Conservation (phyloP, 2,113 vertebrate genomes). For the Dromaius novaehollandiae region DNA sequence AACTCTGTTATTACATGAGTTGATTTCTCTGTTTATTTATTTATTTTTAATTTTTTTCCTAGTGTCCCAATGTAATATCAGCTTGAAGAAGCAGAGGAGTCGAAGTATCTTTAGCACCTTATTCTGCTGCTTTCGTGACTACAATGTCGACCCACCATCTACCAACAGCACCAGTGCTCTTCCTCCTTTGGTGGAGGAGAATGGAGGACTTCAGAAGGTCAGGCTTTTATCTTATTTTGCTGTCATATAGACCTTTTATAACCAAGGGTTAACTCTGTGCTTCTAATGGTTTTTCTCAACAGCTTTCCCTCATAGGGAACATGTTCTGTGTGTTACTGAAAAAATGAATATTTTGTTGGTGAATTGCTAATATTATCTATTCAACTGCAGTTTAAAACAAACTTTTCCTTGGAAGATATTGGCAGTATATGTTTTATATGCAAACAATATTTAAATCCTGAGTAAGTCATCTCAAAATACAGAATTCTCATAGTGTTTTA, state of each 20-base stretch:
- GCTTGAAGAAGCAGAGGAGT: slow-evolving; percentile 93
- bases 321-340: background rate
- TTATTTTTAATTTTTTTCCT: background rate
- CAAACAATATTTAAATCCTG: background rate
- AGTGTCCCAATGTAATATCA: slow-evolving; percentile 90
- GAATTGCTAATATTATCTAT: background rate
- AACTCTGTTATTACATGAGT: background rate
- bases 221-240: slow-evolving; percentile 3
- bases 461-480: background rate
- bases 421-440: background rate
- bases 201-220: slow-evolving; percentile 93
- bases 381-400: background rate
- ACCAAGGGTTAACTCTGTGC: background rate
- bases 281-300: background rate
- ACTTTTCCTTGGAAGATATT: background rate
- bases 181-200: slow-evolving; percentile 91
- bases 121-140: slow-evolving; percentile 98
- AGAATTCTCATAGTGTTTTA: background rate
- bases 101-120: slow-evolving; percentile 96
- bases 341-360: background rate
- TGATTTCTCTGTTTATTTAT: background rate
- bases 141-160: slow-evolving; percentile 89
- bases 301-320: background rate
- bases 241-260: background rate
- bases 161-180: slow-evolving; percentile 87